Base-by-base conservation (phyloP, 2,113 vertebrate species). In the Salvelinus fontinalis region DNA sequence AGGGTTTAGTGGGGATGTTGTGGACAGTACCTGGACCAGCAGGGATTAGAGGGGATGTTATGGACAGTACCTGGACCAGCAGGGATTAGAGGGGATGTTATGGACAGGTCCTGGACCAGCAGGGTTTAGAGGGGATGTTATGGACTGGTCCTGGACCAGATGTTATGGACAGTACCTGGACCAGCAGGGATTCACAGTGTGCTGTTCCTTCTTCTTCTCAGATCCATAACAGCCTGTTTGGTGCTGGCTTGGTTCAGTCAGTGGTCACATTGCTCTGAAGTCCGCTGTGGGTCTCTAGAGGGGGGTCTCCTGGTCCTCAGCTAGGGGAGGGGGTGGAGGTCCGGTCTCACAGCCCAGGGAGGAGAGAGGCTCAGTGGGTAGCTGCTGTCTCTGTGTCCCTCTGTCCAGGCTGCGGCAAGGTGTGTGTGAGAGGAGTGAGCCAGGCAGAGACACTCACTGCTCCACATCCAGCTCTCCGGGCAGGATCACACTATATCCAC, bases 171-270 rank as follows among this genome's bases (percentile, higher is more conserved):
- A 27, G 31, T 89, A 93, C 92, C 93, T 91, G 77, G 79, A 81
- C 78, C 76, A 82, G 74, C 59, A 75, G 75, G 73, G 87, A 74
- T 87, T 93, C 90, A 92, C 76, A 83, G 86, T 75, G 59, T 81
- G 79, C 67, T 62, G 81, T 44, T 34, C 5, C 31, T 9, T 44
- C 39, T 44, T 44, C 39, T 44, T 83, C 83, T 86, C 81, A 81
- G 71, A 85, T 92, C 92, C 92, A 94, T 93, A 81, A 70, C 71
- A 85, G 86, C 88, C 20, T 81, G 72, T 83, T 79, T 81, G 87
- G 78, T 75, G 74, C 75, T 83, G 84, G 71, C 57, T 2, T 59
- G 67, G 73, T 75, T 60, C 79, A 57, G 54, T 57, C 54, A 57
- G 59, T 5, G 64, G 85, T 93, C 91, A 92, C 91, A 91, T 91